A percentile compares a stretch with the other conserved stretches of the same genome.
These are phyloP conservation scores for Phrixothrix hirtus DNA, from an alignment of 2,888 invertebrate genomes.

Conservation along the genomic window DNA sequence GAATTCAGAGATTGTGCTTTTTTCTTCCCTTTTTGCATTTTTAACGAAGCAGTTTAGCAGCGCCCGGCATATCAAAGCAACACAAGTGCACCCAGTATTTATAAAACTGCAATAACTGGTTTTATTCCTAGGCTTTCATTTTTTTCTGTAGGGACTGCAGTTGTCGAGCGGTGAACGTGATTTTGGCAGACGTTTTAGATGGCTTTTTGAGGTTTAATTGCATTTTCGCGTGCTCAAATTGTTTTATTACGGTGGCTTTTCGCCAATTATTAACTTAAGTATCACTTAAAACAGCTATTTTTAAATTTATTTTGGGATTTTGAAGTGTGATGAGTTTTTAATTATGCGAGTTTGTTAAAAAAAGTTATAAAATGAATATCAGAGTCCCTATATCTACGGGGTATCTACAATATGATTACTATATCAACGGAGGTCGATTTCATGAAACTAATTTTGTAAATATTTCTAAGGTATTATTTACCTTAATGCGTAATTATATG, in stretches of 20 bases:
- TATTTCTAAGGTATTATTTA: not conserved
- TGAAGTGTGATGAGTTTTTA: conserved; percentile 33
- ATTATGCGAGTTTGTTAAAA: conserved; percentile 24
- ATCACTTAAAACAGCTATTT: conserved; percentile 32
- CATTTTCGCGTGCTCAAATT: conserved; percentile 44
- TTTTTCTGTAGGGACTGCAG: conserved; percentile 29
- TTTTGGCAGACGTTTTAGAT: conserved; percentile 47
- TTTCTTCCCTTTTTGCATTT: conserved; percentile 30
- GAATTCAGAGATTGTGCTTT: conserved; percentile 14
- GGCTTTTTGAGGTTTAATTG: conserved; percentile 50
- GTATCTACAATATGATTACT: conserved; percentile 9
- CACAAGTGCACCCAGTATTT: conserved; percentile 34
- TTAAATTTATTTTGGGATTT: conserved; percentile 30
- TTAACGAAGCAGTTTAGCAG: conserved; percentile 39
- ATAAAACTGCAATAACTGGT: conserved; percentile 44
- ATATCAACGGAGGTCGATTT: conserved; percentile 9
- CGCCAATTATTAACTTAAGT: conserved; percentile 34
- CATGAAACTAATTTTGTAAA: not conserved
- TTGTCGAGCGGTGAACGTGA: conserved; percentile 37
- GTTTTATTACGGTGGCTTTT: conserved; percentile 35
- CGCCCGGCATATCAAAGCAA: conserved; percentile 30
- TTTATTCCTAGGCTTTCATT: conserved; percentile 36
- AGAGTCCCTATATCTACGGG: conserved; percentile 1
- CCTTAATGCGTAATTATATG: not conserved
- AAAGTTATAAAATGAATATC: conserved; percentile 14